Evolutionary conservation across 2,888 invertebrate genomes (phyloP).

Genomic region (Andricus curvator): DNA sequence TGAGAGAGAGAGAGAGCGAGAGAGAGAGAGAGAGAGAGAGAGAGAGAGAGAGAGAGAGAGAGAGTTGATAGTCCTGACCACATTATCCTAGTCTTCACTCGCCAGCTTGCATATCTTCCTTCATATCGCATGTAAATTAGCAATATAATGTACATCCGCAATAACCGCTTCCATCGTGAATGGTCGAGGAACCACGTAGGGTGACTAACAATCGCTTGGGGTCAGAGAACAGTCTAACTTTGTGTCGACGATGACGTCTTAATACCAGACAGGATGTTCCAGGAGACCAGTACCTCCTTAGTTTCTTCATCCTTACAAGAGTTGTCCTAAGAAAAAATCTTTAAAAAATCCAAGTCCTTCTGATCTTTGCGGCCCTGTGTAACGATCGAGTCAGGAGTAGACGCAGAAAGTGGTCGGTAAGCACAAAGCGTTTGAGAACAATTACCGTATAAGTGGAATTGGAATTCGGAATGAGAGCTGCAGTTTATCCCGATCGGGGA

Average conservation of each 20-base stretch:
- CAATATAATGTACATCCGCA: constrained; percentile 39
- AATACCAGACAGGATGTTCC: constrained; percentile 30
- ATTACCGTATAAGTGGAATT: constrained; percentile 51
- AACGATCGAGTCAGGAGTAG: background rate
- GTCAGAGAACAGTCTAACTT: constrained; percentile 22
- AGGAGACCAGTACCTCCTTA: constrained; percentile 1
- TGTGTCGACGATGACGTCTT: constrained; percentile 27
- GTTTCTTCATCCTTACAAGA: constrained; percentile 22
- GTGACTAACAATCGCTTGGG: constrained; percentile 36
- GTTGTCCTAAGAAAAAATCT: constrained; percentile 12
- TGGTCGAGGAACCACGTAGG: constrained; percentile 35
- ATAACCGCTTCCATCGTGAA: constrained; percentile 34
- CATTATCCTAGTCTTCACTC: background rate
- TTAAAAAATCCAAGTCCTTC: constrained; percentile 5
- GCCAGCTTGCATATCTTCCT: constrained; percentile 12
- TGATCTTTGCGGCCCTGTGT: constrained; percentile 22
- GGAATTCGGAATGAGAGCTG: constrained; percentile 55
- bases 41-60: background rate
- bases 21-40: background rate
- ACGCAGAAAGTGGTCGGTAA: constrained; percentile 31
- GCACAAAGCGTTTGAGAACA: constrained; percentile 43
- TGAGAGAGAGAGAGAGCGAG: background rate
- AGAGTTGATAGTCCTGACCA: background rate
- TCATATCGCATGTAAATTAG: constrained; percentile 31
- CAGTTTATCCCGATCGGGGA: constrained; percentile 41